Conservation (phyloP, 1,140 invertebrate species). For the Euura saliciscinereae region DNA sequence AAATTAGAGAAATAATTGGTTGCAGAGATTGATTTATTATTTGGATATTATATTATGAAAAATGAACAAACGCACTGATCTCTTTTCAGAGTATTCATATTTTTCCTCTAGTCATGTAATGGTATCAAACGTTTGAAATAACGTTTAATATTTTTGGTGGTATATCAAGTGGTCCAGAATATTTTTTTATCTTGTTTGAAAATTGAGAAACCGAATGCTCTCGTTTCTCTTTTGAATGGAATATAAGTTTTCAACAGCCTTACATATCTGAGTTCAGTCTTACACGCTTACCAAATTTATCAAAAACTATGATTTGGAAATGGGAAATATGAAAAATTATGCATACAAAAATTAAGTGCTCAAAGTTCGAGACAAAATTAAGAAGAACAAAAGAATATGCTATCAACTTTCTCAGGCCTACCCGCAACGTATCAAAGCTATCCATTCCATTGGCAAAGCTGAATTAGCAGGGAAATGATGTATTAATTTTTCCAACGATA, state of each 20-base stretch:
- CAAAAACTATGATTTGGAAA: background rate
- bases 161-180: background rate
- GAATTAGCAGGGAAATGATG: too few species aligned
- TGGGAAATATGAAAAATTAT: background rate
- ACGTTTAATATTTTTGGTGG: too few species aligned
- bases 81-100: background rate
- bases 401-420: too few species aligned
- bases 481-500: too few species aligned
- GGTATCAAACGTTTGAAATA: background rate
- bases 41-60: background rate
- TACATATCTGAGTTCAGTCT: conserved; percentile 3
- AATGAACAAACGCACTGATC: background rate
- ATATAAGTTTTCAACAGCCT: background rate
- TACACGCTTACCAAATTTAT: background rate
- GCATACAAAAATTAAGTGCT: too few species aligned
- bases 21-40: background rate
- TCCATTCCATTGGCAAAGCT: too few species aligned
- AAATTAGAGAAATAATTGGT: background rate
- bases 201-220: too few species aligned
- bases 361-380: too few species aligned
- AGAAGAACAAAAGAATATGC: too few species aligned
- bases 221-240: background rate
- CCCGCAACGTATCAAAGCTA: too few species aligned
- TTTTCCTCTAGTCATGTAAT: background rate
- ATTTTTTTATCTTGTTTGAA: background rate